Percentiles rank a stretch among this genome's conserved stretches.
Evolutionary conservation across 2,888 invertebrate species (phyloP).

Genomic region (Polia nebulosa): DNA sequence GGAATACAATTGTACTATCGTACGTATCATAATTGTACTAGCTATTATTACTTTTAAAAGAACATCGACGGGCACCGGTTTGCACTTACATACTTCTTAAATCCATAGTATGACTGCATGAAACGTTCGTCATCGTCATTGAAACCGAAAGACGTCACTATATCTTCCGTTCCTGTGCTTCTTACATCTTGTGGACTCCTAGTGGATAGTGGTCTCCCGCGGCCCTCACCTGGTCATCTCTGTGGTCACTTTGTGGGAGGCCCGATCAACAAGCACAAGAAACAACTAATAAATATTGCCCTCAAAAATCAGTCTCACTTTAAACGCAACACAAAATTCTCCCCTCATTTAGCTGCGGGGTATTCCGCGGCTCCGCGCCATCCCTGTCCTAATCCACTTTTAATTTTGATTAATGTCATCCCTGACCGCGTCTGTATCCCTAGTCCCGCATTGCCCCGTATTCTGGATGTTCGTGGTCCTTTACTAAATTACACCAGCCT

Average conservation of each 20-base stretch:
- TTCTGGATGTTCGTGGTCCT: slow-evolving; percentile 58
- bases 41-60: not conserved
- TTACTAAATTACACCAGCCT: slow-evolving; percentile 65
- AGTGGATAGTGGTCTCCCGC: no score
- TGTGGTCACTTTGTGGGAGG: no score
- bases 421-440: slow-evolving; percentile 62
- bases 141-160: not conserved
- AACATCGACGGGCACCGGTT: not conserved
- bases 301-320: slow-evolving; percentile 41
- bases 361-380: slow-evolving; percentile 66
- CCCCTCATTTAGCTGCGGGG: slow-evolving; percentile 57
- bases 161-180: not conserved
- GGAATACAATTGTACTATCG: no score
- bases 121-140: not conserved
- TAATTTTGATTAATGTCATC: slow-evolving; percentile 89
- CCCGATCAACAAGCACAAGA: slow-evolving; percentile 5
- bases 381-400: slow-evolving; percentile 84
- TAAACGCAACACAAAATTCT: slow-evolving; percentile 38
- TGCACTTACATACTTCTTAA: no score
- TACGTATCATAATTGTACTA: no score
- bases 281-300: slow-evolving; percentile 25
- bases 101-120: no score
- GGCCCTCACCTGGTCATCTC: no score
- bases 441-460: slow-evolving; percentile 33
- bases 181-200: not conserved